Base-by-base conservation (phyloP, 2,797 vertebrate species). In the Lophius americanus region DNA sequence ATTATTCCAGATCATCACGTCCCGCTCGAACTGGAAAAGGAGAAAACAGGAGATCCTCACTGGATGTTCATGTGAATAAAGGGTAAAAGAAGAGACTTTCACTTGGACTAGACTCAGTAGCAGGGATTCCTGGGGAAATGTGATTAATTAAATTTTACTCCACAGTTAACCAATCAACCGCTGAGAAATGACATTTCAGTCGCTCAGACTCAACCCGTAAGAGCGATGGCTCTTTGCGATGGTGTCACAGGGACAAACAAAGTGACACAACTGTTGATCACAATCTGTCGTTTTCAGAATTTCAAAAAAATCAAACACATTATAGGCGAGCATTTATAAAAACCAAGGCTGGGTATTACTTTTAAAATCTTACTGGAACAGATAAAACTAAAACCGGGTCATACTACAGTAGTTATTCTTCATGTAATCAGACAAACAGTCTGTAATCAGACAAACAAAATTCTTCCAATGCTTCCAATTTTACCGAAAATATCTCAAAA, bases 1-100 rank as follows among this genome's bases (percentile, higher is more conserved):
- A 73, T 96, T 95, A 77, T 96, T 97, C 95, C 95, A 96, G 83
- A 96, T 93, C 94, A 95, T 95, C 44, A 96, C 80, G 1, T 95
- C 95, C 0, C 94, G 90, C 72, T 96, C 95, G 74, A 95, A 96
- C 95, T 95, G 60, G 1, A 4, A 49, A 23, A 58, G 44, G 13
- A 35, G 32, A 14, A 61, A 64, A 35, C 33, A 61, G 9, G 12
- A 8, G 11, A 64, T 3, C 57, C 12, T 73, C 57, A 73, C 2
- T 1, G 38, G n/a, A 60, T 23, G 46, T 4, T 60, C 32, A 4
- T 60, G 11, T 44, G 7, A 3, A 44, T 3, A 41, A 41, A 1
- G 39, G 3, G 8, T 41, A 41, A 41, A 41, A 5, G 39, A 60
- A 14, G 5, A 56, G 36, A 60, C 9, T 60, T 57, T 43, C 14